Evolutionary conservation across 92 coral and sea anemone species (phyloP).

Genomic region (Virgularia gustaviana): DNA sequence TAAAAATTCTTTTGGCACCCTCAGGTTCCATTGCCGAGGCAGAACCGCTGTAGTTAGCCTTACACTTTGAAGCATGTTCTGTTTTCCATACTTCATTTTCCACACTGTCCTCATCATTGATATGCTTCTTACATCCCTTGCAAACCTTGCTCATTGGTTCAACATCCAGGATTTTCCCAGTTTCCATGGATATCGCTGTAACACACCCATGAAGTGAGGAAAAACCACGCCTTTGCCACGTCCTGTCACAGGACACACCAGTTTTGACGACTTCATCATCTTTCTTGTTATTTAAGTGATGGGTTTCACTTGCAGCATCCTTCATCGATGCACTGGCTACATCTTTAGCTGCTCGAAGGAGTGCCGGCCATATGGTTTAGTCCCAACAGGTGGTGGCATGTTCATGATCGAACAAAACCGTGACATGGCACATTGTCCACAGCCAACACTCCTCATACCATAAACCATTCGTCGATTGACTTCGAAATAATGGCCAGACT

Average conservation of each 20-base stretch:
- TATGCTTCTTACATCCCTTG: not conserved
- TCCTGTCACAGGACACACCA: not conserved
- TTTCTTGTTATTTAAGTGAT: no score
- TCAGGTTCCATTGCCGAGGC: not conserved
- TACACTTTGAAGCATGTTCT: slow-evolving; percentile 7
- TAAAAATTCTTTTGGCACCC: no score
- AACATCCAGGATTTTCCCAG: no score
- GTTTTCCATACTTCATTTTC: slow-evolving; percentile 7
- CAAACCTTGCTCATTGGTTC: slow-evolving; percentile 8
- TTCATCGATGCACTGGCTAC: no score
- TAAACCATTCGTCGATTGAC: not conserved
- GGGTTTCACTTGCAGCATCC: not conserved
- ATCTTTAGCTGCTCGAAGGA: no score
- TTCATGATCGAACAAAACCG: not conserved
- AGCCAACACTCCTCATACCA: not conserved
- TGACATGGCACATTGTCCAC: not conserved
- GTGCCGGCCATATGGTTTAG: not conserved
- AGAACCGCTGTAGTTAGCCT: slow-evolving; percentile 8
- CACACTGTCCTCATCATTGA: not conserved
- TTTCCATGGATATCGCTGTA: no score
- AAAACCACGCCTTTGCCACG: not conserved
- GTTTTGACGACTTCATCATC: not conserved
- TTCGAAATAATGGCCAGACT: not conserved
- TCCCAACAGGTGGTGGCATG: not conserved
- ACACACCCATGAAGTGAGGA: not conserved